Conservation (phyloP, 2,113 vertebrate genomes). For the Pionites leucogaster region DNA sequence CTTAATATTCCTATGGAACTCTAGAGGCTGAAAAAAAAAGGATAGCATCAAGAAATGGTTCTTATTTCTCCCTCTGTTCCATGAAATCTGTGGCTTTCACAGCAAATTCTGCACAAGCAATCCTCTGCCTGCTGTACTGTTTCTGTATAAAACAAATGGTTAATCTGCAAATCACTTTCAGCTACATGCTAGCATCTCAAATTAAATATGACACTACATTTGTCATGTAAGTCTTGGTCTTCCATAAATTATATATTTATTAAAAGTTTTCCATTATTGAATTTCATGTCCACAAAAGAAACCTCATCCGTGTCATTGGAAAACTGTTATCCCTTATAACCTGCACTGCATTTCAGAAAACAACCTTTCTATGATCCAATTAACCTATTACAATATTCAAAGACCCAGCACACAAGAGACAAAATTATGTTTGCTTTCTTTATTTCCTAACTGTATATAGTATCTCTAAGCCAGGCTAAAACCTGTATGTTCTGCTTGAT, state of each 20-base stretch:
- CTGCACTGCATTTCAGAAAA: conserved; percentile 25
- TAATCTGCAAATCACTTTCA: conserved; percentile 54
- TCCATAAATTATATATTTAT: conserved; percentile 64
- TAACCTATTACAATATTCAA: conserved; percentile 70
- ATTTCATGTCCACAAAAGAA: conserved; percentile 63
- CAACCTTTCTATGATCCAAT: conserved; percentile 62
- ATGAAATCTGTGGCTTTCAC: background rate
- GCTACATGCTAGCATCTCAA: conserved; percentile 58
- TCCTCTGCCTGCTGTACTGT: background rate
- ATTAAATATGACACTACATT: conserved; percentile 67
- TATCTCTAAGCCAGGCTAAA: conserved; percentile 45
- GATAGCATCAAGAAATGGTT: background rate
- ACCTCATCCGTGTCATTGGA: conserved; percentile 50
- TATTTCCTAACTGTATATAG: conserved; percentile 21
- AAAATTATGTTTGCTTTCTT: conserved; percentile 57
- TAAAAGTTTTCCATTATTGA: conserved; percentile 68
- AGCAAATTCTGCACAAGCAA: background rate
- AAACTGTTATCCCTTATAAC: conserved; percentile 57
- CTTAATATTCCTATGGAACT: conserved; percentile 52
- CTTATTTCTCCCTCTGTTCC: conserved; percentile 3
- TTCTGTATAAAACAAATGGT: background rate
- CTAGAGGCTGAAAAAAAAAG: conserved; percentile 12
- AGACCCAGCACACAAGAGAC: conserved; percentile 25
- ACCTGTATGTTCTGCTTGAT: conserved; percentile 29
- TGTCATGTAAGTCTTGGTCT: conserved; percentile 60